Evolutionary conservation across 2,888 invertebrate species (phyloP), one percentile per base, ranked within the genome.

Genomic region (Galerucella pusilla): DNA sequence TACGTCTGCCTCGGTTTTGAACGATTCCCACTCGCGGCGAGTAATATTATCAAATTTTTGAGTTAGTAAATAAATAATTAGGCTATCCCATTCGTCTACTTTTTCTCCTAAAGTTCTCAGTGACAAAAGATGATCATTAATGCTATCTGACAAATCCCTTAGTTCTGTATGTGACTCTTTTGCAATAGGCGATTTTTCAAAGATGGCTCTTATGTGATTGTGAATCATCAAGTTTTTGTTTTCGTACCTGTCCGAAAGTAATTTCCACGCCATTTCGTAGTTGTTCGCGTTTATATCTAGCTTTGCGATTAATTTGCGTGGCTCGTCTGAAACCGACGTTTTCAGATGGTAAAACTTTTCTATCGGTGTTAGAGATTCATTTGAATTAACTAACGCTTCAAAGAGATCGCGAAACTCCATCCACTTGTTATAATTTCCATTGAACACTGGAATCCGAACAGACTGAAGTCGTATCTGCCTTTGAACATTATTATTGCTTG

Each of bases 1-100:
- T 35, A 77, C 64, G 12, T 71, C 68, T n/a, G 45, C 14, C 52
- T 64, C 61, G 35, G 61, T 61, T 42, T 68, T 54, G 28, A 45
- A 70, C 20, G 68, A 69, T 54, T 77, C 75, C 77, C 77, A 75
- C 5, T 71, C 75, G 16, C 71, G 42, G 10, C 68, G 35, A 7
- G 77, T 77, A 3, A 68, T 61, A n/a, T 66, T 59, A 71, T 77
- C 77, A 60, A 77, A 77, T 71, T 77, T 77, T 49, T 42, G 60
- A 4, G 61, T 69, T 25, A 77, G n/a, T 3, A 77, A 49, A 46
- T 77, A 77, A 52, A 74, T 73, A 52, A 77, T 63, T 49, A 77
- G 45, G 25, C 52, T 16, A 46, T 76, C 76, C 75, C 75, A 77
- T 16, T 25, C 6, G 35, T 75, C 72, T 2, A 49, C 49, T 4